phyloP scores from a whole-genome alignment of 2,797 vertebrate genomes.

The Cossypha niveicapilla region DNA sequence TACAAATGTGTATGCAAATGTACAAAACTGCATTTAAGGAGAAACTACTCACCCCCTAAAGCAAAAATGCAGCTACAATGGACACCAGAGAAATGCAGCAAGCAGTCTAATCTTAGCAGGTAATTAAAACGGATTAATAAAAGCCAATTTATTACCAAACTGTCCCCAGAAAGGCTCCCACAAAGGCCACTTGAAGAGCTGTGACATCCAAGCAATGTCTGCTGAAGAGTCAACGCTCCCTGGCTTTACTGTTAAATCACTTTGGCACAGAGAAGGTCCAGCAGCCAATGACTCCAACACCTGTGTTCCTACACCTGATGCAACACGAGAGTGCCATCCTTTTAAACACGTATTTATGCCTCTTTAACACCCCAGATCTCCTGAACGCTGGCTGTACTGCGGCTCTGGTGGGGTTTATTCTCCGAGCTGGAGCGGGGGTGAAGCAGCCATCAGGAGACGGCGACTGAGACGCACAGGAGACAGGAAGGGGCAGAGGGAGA shows the following conservation, averaged over 20 bases:
- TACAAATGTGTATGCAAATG: not conserved
- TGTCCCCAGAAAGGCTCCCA: not conserved
- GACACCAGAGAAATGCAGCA: not conserved
- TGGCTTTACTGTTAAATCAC: not conserved
- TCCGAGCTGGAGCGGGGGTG: not conserved
- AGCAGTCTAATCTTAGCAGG: not conserved
- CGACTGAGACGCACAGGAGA: not conserved
- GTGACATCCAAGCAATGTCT: not conserved
- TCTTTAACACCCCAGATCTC: not conserved
- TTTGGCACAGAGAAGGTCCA: not conserved
- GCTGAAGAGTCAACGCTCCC: not conserved
- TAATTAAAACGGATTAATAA: not conserved
- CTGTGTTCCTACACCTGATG: not conserved
- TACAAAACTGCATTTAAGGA: not conserved
- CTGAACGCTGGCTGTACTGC: rapidly evolving
- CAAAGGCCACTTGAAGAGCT: not conserved
- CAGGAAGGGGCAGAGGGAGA: not conserved
- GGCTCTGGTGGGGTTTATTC: not conserved
- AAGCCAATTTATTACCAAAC: not conserved
- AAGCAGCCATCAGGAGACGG: not conserved
- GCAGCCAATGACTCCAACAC: not conserved
- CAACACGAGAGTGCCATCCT: not conserved
- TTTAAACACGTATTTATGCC: not conserved
- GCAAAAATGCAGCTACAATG: not conserved
- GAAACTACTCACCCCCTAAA: not conserved